Evolutionary conservation across 2,888 invertebrate genomes (phyloP).

Genomic region (Tinea pellionella): DNA sequence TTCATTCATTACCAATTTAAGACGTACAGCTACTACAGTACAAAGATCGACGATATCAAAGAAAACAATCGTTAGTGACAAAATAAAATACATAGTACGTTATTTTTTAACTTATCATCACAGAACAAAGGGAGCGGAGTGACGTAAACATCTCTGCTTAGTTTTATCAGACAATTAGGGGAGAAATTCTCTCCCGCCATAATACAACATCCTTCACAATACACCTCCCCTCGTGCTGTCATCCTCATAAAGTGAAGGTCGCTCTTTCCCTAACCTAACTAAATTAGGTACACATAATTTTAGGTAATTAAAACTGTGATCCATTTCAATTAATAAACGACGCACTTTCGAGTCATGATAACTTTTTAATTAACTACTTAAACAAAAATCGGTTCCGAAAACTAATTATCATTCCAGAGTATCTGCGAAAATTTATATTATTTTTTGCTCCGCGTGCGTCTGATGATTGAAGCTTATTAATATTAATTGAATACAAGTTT

Average conservation of each 20-base stretch:
- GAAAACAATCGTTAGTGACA: neutral
- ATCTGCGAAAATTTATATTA: neutral
- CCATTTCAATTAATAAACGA: neutral
- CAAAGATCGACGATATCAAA: too few species aligned
- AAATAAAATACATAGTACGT: neutral
- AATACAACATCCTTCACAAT: neutral
- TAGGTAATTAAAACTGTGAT: neutral
- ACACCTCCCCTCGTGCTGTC: neutral
- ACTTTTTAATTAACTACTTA: neutral
- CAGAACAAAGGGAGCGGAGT: neutral
- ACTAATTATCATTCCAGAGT: neutral
- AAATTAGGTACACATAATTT: neutral
- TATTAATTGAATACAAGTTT: neutral
- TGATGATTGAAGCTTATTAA: neutral
- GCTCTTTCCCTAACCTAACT: neutral
- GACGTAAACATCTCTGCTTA: constrained; percentile 4
- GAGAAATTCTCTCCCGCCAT: neutral
- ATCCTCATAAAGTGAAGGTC: neutral
- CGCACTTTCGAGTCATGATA: neutral
- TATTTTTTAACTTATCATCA: constrained; percentile 2
- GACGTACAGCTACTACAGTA: neutral
- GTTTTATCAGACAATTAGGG: constrained; percentile 1
- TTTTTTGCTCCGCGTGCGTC: neutral
- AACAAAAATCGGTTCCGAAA: neutral
- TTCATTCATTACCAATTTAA: neutral